Base-by-base conservation (phyloP, 1,140 invertebrate genomes). In the Drosophila willistoni region DNA sequence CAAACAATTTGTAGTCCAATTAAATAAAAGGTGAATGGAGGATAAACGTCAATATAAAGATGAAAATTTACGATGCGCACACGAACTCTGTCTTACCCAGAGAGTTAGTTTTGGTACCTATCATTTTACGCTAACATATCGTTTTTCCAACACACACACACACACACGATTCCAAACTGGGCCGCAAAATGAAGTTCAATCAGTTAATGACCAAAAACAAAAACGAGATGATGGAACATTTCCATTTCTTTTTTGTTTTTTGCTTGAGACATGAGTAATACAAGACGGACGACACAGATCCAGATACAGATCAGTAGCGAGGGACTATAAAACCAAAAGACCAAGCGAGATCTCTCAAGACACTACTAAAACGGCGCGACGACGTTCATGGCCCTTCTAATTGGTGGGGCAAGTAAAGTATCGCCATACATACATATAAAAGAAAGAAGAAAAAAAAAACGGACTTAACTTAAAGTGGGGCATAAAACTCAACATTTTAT, bases 301-400 rank as follows among this genome's bases (percentile, higher is more conserved):
- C 75, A 87, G 83, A 87, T 87, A 87, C 83, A 89, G 84, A 87
- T 87, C 84, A 87, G 84, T 89, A 87, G 83, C 83, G 44, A 10
- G 17, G 59, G 84, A 83, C 80, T 80, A 87, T 87, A 87, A 87
- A 87, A 89, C 61, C 55, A 73, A 74, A 70, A 67, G 74, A 67
- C 73, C 66, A 56, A 57, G 69, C 77, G 71, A 67, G 75, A 71
- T 47, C 72, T 67, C 68, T 29, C 29, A 64, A 71, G 82, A 77
- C 76, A 73, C 76, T 80, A 86, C 79, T 83, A 86, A 87, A 83
- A 77, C 33, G 14, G 34, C 64, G 61, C 56, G 41, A 68, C 68
- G 25, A 66, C 62, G 42, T 62, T 41, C 41, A n/a, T 33, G n/a
- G 65, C 79, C 83, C 82, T 79, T 86, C 82, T 86, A 86, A 83